Evolutionary conservation across 1,140 invertebrate species (phyloP), one percentile per base, ranked within the genome.

Genomic region (Cydia pomonella): DNA sequence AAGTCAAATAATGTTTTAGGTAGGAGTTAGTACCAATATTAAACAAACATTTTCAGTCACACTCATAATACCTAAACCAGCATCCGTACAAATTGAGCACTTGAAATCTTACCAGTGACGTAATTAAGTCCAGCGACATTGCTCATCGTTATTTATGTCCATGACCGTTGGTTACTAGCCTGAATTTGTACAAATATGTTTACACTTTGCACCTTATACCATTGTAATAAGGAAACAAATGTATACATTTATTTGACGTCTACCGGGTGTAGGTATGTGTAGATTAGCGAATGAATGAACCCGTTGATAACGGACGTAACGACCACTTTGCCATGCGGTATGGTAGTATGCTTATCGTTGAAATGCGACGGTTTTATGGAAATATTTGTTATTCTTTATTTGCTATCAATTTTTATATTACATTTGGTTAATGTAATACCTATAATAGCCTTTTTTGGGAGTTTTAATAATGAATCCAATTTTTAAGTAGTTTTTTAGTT

Each of bases 131-230:
- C 82, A 80, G 84, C 84, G 83, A 81, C 82, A 84, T 86, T 85
- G 87, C 86, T 91, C 89, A 91, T 85, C 79, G 79, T 80, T 92
- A 92, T 92, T 92, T 89, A 79, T 84, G 87, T 80, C 75, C 33
- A 78, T 81, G 84, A 75, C 64, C 78, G 80, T 80, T 84, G 85
- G 81, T 86, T 86, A 73, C 76, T 64, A 77, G 79, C 73, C 80
- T 78, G 80, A 83, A 78, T 87, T 83, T 80, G 18, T 23, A 59
- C 9, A 10, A 10, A 21, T 59, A 10, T 4, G 2, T 59, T 0
- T 12, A 23, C 18, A 59, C 16, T 59, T 23, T 59, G 53, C 5
- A 59, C 53, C 53, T 59, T 59, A 59, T 12, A 23, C 21, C 53
- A 12, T 59, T 59, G 53, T 59, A 21, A 59, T 59, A 59, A 23